Conservation (phyloP, 1,140 invertebrate genomes). For the Melipona quadrifasciata region DNA sequence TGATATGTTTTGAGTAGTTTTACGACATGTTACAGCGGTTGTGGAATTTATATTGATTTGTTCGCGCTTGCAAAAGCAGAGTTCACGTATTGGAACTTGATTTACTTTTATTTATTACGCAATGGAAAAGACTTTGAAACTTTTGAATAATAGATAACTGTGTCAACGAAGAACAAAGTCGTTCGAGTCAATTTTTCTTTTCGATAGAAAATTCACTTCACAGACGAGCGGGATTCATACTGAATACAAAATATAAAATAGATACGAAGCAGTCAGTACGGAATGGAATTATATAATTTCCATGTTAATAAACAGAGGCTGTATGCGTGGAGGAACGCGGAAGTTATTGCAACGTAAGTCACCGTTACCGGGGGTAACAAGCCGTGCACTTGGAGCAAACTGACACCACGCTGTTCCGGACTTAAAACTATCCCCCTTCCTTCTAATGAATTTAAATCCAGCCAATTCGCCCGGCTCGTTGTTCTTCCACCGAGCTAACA, state of each 20-base stretch:
- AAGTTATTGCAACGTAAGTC: neutral
- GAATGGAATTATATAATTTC: neutral
- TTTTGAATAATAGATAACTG: too few species aligned
- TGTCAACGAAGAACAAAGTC: too few species aligned
- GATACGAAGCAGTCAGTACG: neutral
- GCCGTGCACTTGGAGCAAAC: constrained; percentile 1
- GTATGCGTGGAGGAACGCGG: neutral
- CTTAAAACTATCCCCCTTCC: neutral
- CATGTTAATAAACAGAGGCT: neutral
- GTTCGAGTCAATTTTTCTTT: too few species aligned
- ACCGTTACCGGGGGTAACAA: neutral
- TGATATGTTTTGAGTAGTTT: neutral
- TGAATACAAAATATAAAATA: too few species aligned
- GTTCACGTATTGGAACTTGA: too few species aligned
- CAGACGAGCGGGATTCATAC: too few species aligned
- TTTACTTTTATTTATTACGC: too few species aligned
- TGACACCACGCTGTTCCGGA: neutral
- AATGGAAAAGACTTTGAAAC: too few species aligned
- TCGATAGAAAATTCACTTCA: too few species aligned
- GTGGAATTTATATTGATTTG: neutral
- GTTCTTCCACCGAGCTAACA: neutral
- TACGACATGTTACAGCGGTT: neutral
- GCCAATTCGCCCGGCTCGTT: neutral
- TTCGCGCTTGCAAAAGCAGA: too few species aligned
- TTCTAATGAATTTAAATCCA: constrained; percentile 31